A percentile compares a stretch with the other conserved stretches of the same genome.
phyloP scores from a whole-genome alignment of 2,888 invertebrate species.

The Erebia ligea region DNA sequence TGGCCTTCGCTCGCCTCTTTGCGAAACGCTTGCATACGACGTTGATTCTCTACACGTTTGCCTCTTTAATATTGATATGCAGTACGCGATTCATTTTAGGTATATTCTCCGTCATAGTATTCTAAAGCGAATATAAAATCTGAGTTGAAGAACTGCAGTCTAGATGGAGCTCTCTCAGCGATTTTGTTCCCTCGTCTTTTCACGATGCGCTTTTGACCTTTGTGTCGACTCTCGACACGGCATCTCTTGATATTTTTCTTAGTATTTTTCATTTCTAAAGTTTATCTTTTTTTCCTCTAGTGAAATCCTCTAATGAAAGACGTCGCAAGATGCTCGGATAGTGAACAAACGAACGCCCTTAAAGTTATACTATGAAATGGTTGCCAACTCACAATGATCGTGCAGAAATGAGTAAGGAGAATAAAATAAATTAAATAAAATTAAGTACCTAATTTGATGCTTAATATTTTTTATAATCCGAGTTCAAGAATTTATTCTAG shows the following conservation, averaged over 20 bases:
- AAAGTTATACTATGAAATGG: too few relatives aligned
- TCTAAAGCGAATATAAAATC: not conserved
- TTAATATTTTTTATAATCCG: too few relatives aligned
- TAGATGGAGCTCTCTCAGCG: not conserved
- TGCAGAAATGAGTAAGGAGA: too few relatives aligned
- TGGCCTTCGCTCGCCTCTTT: slow-evolving; percentile 38
- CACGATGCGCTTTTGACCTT: not conserved
- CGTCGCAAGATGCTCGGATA: slow-evolving; percentile 6
- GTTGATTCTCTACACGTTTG: slow-evolving; percentile 27
- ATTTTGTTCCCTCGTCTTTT: not conserved
- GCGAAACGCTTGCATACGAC: slow-evolving; percentile 34
- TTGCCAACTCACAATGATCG: too few relatives aligned
- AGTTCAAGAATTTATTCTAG: too few relatives aligned
- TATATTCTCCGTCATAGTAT: not conserved
- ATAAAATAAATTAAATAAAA: too few relatives aligned
- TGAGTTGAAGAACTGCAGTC: not conserved
- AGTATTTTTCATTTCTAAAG: not conserved
- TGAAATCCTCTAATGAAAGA: slow-evolving; percentile 16
- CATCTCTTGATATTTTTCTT: not conserved
- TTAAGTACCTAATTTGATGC: too few relatives aligned
- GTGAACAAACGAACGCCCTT: slow-evolving; percentile 4
- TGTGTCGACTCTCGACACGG: not conserved
- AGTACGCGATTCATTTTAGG: slow-evolving; percentile 23
- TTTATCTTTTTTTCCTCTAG: too few relatives aligned
- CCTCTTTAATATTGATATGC: not conserved